Evolutionary conservation across 2,113 vertebrate species (phyloP).

Genomic region (Callorhinus ursinus): DNA sequence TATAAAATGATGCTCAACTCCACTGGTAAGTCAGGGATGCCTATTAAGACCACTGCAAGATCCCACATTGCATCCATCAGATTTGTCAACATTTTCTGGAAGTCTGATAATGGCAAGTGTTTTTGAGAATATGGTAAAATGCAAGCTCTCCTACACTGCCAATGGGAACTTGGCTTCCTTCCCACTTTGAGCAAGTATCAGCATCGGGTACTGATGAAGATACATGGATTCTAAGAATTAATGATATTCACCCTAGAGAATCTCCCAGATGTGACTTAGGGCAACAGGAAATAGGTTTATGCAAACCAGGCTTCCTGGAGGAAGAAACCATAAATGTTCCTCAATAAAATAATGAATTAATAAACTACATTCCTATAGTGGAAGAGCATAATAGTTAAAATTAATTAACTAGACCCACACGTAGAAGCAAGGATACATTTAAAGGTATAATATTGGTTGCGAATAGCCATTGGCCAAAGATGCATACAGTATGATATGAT

Average conservation of each 20-base stretch:
- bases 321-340: not conserved
- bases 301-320: not conserved
- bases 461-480: slow-evolving; percentile 2
- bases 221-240: not conserved
- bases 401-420: not conserved
- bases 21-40: not conserved
- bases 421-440: not conserved
- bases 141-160: not conserved
- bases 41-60: not conserved
- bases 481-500: not conserved
- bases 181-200: not conserved
- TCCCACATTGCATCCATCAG: not conserved
- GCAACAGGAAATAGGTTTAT: not conserved
- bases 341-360: not conserved
- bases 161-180: not conserved
- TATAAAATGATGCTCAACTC: not conserved
- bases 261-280: not conserved
- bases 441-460: not conserved
- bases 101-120: not conserved
- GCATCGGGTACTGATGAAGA: not conserved
- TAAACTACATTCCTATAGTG: not conserved
- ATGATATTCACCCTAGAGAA: not conserved
- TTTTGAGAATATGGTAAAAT: not conserved
- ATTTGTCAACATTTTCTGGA: not conserved
- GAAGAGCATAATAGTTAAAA: not conserved